Evolutionary conservation across 2,797 vertebrate species (phyloP).

Genomic region (Notolepis coatsorum): DNA sequence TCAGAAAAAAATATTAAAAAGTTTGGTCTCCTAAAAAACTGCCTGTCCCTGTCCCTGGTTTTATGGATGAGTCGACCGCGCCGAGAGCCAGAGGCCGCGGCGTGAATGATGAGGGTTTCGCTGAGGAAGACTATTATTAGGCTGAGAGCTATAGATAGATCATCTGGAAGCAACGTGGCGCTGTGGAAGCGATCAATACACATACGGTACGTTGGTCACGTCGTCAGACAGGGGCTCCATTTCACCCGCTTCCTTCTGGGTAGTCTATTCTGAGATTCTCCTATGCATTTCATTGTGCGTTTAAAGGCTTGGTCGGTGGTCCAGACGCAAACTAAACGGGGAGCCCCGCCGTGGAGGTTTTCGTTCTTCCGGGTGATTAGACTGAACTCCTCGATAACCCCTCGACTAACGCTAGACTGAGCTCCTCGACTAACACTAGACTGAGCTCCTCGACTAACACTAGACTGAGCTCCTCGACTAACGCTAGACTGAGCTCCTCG

Average conservation of each 20-base stretch:
- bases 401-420: too few relatives aligned
- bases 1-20: constrained; percentile 1
- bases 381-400: too few relatives aligned
- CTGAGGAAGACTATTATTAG: constrained; percentile 52
- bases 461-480: too few relatives aligned
- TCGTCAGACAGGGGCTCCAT: constrained; percentile 30
- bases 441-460: too few relatives aligned
- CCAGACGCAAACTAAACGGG: too few relatives aligned
- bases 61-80: constrained; percentile 26
- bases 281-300: constrained; percentile 10
- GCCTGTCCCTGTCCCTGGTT: constrained; percentile 1
- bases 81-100: constrained; percentile 16
- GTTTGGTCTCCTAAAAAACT: constrained; percentile 13
- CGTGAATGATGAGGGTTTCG: constrained; percentile 37
- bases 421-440: too few relatives aligned
- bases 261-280: constrained; percentile 37
- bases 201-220: constrained; percentile 28
- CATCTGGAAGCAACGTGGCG: constrained; percentile 38
- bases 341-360: too few relatives aligned
- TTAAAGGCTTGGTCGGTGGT: too few relatives aligned
- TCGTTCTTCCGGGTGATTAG: too few relatives aligned
- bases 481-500: too few relatives aligned
- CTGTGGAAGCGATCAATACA: constrained; percentile 40
- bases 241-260: constrained; percentile 16
- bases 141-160: constrained; percentile 41